Evolutionary conservation across 2,888 invertebrate species (phyloP).

Genomic region (Cactoblastis cactorum): DNA sequence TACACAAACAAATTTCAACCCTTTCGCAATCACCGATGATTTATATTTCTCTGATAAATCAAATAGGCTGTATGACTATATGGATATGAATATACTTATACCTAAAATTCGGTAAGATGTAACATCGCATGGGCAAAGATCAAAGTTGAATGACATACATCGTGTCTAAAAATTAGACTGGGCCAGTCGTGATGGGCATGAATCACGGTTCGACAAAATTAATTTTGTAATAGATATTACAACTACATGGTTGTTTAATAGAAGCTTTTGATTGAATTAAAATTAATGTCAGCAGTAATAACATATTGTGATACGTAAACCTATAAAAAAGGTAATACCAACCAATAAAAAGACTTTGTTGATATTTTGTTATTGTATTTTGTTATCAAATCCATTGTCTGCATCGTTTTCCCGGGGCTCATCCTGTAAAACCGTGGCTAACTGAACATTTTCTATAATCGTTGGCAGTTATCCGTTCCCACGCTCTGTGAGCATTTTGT

Average conservation of each 20-base stretch:
- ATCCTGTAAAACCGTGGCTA: slow-evolving; percentile 46
- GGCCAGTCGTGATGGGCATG: slow-evolving; percentile 57
- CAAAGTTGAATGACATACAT: slow-evolving; percentile 72
- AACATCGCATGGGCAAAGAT: slow-evolving; percentile 62
- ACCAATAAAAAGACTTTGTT: neutral
- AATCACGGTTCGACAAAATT: slow-evolving; percentile 47
- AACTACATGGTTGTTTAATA: slow-evolving; percentile 20
- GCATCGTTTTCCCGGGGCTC: slow-evolving; percentile 45
- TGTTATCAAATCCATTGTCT: slow-evolving; percentile 43
- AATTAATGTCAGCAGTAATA: neutral
- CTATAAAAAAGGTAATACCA: neutral
- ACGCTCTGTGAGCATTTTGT: slow-evolving; percentile 66
- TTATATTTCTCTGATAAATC: slow-evolving; percentile 32
- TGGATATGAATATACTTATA: slow-evolving; percentile 44
- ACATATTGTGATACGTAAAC: too few species aligned
- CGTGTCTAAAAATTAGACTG: slow-evolving; percentile 48
- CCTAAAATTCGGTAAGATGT: slow-evolving; percentile 58
- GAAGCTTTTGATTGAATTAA: slow-evolving; percentile 26
- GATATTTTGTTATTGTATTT: slow-evolving; percentile 13
- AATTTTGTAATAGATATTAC: slow-evolving; percentile 42
- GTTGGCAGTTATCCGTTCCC: slow-evolving; percentile 60
- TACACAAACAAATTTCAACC: slow-evolving; percentile 50
- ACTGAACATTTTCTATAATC: slow-evolving; percentile 58
- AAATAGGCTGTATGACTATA: slow-evolving; percentile 38
- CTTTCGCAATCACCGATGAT: slow-evolving; percentile 42